These are phyloP conservation scores for Heliopora coerulea DNA, from an alignment of 92 coral and sea anemone species.

Conservation along the genomic window DNA sequence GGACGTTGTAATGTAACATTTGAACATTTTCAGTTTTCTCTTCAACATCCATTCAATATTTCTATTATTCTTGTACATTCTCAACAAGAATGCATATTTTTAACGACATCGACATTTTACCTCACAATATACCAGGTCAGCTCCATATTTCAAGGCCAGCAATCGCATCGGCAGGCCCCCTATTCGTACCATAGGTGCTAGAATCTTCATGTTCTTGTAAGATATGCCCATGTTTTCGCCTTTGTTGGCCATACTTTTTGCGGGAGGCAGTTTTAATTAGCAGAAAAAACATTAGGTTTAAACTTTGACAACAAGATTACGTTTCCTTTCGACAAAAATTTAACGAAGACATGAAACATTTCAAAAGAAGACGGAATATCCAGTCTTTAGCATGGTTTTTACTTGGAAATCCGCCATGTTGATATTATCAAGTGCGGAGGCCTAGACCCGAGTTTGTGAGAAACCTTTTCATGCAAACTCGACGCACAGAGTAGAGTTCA, in stretches of 20 bases:
- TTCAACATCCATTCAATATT: too few species aligned
- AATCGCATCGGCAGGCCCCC: constrained; percentile 85
- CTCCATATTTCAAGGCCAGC: constrained; percentile 91
- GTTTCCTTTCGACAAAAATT: neutral
- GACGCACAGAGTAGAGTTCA: too few species aligned
- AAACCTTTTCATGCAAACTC: too few species aligned
- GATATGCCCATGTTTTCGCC: constrained; percentile 11
- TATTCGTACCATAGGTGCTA: constrained; percentile 96
- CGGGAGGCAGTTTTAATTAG: neutral
- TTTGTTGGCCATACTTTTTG: constrained; percentile 9
- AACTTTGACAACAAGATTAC: too few species aligned
- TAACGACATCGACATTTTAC: too few species aligned
- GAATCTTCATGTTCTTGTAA: constrained; percentile 64
- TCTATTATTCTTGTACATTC: too few species aligned
- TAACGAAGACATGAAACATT: neutral
- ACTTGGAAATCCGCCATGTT: constrained; percentile 19
- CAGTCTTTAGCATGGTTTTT: neutral
- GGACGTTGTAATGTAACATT: too few species aligned
- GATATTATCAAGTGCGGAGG: constrained; percentile 4
- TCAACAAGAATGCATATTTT: too few species aligned
- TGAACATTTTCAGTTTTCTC: too few species aligned
- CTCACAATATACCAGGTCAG: constrained; percentile 95
- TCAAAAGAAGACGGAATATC: neutral
- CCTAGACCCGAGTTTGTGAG: neutral
- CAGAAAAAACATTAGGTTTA: neutral